Evolutionary conservation across 2,888 invertebrate genomes (phyloP).

Genomic region (Ceraclea dissimilis): DNA sequence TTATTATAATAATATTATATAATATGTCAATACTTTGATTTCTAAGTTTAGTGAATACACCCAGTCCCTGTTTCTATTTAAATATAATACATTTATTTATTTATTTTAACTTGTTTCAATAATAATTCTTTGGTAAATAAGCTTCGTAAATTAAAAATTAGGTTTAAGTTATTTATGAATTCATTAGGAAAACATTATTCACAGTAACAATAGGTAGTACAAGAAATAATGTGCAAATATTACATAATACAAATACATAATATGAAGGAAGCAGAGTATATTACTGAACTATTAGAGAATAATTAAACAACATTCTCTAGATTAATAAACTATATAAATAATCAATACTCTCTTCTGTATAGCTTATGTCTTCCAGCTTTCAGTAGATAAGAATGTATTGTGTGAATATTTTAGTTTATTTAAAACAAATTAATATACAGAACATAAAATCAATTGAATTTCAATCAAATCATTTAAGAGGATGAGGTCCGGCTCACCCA

Average conservation of each 20-base stretch:
- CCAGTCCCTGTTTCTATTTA: conserved; percentile 7
- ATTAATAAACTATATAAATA: too few relatives aligned
- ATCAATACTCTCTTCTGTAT: too few relatives aligned
- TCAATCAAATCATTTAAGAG: conserved; percentile 22
- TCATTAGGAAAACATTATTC: not conserved
- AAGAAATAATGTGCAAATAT: too few relatives aligned
- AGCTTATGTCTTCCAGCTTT: too few relatives aligned
- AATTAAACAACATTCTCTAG: too few relatives aligned
- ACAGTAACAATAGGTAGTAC: too few relatives aligned
- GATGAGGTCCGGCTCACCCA: conserved; percentile 26
- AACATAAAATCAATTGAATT: not conserved
- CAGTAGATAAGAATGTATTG: too few relatives aligned
- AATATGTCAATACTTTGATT: conserved; percentile 10
- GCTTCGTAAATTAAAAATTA: not conserved
- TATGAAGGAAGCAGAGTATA: too few relatives aligned
- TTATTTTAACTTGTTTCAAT: not conserved
- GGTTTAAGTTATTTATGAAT: not conserved
- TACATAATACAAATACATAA: too few relatives aligned
- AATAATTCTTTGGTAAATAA: conserved; percentile 1
- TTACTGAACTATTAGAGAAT: too few relatives aligned
- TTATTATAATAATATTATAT: not conserved
- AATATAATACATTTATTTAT: not conserved
- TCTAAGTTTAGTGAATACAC: conserved; percentile 6
- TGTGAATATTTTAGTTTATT: too few relatives aligned
- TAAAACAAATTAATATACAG: too few relatives aligned